Conservation (phyloP, 2,113 vertebrate species). For the Chionodraco myersi region DNA sequence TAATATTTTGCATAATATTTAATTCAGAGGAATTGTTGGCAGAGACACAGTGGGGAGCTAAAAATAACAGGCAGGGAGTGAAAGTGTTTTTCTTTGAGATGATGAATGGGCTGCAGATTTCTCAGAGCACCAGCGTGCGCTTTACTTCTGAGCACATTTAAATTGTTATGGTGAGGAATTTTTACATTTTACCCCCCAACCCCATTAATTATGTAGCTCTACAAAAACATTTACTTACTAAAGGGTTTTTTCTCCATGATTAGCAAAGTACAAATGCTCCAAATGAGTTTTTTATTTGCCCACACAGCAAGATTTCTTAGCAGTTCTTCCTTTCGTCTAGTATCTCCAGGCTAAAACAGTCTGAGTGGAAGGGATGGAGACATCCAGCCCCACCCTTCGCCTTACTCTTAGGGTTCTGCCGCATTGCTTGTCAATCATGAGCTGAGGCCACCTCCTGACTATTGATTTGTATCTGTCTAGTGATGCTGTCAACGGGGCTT, state of each 20-base stretch:
- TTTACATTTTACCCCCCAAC: background rate
- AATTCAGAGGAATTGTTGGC: constrained; percentile 7
- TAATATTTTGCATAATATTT: constrained; percentile 20
- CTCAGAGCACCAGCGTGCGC: background rate
- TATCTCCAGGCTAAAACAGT: constrained; percentile 38
- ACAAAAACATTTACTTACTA: background rate
- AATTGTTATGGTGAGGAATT: constrained; percentile 9
- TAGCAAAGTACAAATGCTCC: background rate
- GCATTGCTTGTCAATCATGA: constrained; percentile 68
- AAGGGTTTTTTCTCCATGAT: background rate
- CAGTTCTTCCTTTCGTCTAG: background rate
- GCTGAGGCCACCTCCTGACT: constrained; percentile 35
- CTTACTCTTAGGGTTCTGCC: constrained; percentile 43
- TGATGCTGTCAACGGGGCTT: constrained; percentile 55
- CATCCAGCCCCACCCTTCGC: constrained; percentile 44
- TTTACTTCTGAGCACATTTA: constrained; percentile 21
- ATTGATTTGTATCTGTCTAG: constrained; percentile 70
- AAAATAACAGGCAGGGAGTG: constrained; percentile 29
- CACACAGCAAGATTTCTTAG: constrained; percentile 23
- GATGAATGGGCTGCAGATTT: constrained; percentile 37
- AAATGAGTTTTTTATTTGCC: constrained; percentile 13
- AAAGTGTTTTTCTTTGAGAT: constrained; percentile 18
- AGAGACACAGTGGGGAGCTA: constrained; percentile 21
- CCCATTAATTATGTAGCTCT: background rate
- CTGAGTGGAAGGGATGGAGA: constrained; percentile 45